Conservation (phyloP, 35 echinoderm and acorn worm species). For the Apostichopus californicus region DNA sequence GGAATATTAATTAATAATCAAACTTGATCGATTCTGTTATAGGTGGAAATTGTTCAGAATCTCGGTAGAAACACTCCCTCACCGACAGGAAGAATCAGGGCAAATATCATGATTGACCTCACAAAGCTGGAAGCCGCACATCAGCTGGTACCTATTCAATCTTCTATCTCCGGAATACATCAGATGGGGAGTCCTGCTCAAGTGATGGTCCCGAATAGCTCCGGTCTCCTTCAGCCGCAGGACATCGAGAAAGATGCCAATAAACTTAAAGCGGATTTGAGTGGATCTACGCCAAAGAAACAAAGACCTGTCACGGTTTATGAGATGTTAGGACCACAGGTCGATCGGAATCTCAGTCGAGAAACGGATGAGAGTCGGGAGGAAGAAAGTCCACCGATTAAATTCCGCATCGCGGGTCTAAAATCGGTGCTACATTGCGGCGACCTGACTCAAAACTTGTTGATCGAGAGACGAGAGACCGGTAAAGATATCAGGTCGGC, state of each 20-base stretch:
- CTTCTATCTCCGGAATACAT: not conserved
- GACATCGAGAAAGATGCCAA: conserved; percentile 39
- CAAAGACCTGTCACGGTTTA: conserved; percentile 62
- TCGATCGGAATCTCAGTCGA: conserved; percentile 52
- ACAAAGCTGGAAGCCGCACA: conserved; percentile 67
- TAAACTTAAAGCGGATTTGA: conserved; percentile 37
- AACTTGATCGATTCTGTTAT: not conserved
- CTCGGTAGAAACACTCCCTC: not conserved
- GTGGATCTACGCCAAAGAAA: not conserved
- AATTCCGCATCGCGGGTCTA: conserved; percentile 77
- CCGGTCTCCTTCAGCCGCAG: conserved; percentile 1
- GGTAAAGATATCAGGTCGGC: conserved; percentile 74
- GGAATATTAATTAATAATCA: not conserved
- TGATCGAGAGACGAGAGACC: conserved; percentile 74
- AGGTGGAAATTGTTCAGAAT: conserved; percentile 29
- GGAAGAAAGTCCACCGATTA: conserved; percentile 53
- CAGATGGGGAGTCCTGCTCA: not conserved
- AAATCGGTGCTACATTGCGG: conserved; percentile 62
- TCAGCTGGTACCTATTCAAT: conserved; percentile 27
- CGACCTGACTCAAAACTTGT: conserved; percentile 74
- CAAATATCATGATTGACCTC: conserved; percentile 79
- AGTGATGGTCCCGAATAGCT: not conserved
- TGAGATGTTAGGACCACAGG: conserved; percentile 83
- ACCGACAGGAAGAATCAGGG: conserved; percentile 39
- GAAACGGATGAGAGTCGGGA: conserved; percentile 60